phyloP scores from a whole-genome alignment of 2,113 vertebrate species.

The Stigmatopora argus region DNA sequence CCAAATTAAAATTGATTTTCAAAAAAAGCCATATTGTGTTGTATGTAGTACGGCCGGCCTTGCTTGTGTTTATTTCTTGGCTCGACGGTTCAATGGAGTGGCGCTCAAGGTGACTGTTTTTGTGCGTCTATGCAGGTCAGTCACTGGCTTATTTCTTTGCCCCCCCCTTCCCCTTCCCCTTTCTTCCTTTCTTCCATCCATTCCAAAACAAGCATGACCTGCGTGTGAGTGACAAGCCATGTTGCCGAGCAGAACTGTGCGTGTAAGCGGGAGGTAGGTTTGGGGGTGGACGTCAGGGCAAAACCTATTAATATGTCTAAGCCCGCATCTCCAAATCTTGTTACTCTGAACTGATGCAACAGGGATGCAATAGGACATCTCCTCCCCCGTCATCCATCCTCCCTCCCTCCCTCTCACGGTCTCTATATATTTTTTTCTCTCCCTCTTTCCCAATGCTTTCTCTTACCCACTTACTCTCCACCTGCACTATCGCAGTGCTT shows the following conservation, averaged over 20 bases:
- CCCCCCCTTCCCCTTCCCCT: too few relatives aligned
- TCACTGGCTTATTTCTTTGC: slow-evolving; percentile 12
- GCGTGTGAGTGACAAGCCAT: slow-evolving; percentile 52
- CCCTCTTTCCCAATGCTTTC: slow-evolving; percentile 18
- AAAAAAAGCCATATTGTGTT: slow-evolving; percentile 16
- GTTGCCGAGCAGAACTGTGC: slow-evolving; percentile 64
- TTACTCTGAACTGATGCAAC: slow-evolving; percentile 75
- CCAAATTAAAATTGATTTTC: slow-evolving; percentile 48
- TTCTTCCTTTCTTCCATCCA: slow-evolving; percentile 7
- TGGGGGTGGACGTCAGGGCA: slow-evolving; percentile 41
- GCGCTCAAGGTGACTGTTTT: slow-evolving; percentile 48
- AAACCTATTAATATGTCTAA: slow-evolving; percentile 72
- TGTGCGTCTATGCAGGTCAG: slow-evolving; percentile 1
- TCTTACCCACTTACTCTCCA: slow-evolving; percentile 49
- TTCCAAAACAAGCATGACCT: slow-evolving; percentile 37
- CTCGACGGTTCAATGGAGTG: slow-evolving; percentile 29
- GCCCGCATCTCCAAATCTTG: slow-evolving; percentile 71
- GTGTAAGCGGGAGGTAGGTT: slow-evolving; percentile 12
- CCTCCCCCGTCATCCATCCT: slow-evolving; percentile 5
- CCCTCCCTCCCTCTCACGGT: slow-evolving; percentile 9
- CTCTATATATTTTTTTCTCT: slow-evolving; percentile 21
- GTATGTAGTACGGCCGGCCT: slow-evolving; percentile 26
- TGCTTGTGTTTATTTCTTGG: slow-evolving; percentile 48
- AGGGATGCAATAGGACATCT: slow-evolving; percentile 64
- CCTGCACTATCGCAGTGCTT: slow-evolving; percentile 40